These are phyloP conservation scores for Melanocharis versteri DNA, from an alignment of 2,113 vertebrate species.

Conservation along the genomic window DNA sequence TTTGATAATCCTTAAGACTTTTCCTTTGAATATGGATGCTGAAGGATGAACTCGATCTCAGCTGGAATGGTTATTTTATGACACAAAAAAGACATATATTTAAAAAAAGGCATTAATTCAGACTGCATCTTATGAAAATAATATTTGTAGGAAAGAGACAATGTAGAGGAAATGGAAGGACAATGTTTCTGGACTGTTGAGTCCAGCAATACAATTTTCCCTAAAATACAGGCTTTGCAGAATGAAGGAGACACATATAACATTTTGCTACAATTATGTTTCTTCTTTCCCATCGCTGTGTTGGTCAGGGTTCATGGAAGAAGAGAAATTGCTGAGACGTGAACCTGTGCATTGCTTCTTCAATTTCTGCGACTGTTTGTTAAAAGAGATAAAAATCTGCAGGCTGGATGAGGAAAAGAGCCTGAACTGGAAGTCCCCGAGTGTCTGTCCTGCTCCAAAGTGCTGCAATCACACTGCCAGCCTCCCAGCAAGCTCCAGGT, in stretches of 20 bases:
- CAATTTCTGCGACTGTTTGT: background rate
- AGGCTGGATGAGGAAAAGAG: background rate
- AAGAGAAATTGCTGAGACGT: background rate
- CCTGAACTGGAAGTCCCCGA: background rate
- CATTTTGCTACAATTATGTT: background rate
- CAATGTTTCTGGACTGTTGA: background rate
- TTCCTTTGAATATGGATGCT: background rate
- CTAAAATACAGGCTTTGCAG: background rate
- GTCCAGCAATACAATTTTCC: background rate
- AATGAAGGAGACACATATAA: background rate
- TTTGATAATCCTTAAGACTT: background rate
- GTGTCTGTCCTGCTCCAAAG: background rate
- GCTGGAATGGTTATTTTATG: background rate
- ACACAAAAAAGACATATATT: background rate
- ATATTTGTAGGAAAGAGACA: background rate
- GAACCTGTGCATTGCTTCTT: background rate
- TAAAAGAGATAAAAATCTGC: slow-evolving; percentile 10
- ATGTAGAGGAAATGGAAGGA: background rate
- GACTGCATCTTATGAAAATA: background rate
- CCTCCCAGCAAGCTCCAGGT: background rate
- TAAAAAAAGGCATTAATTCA: background rate
- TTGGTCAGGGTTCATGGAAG: background rate
- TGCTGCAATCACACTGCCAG: background rate
- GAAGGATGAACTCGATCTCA: background rate
- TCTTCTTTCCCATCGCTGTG: background rate